A percentile compares a stretch with the other conserved stretches of the same genome.
phyloP scores from a whole-genome alignment of 1,140 invertebrate genomes.

The Cephus cinctus region DNA sequence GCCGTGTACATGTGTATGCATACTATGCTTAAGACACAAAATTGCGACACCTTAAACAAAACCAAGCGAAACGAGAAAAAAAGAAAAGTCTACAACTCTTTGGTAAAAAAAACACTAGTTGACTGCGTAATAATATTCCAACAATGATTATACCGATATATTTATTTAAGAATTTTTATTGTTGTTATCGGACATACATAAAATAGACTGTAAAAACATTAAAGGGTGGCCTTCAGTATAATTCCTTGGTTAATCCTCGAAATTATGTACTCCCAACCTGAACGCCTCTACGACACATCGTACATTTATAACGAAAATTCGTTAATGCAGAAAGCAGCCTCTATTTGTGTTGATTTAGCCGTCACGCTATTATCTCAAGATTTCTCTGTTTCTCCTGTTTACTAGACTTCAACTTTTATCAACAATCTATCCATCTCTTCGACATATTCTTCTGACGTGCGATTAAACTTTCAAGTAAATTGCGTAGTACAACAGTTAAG shows the following conservation, averaged over 20 bases:
- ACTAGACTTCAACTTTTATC: no score
- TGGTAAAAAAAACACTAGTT: conserved; percentile 37
- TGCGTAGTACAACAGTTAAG: no score
- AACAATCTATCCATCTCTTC: no score
- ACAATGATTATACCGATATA: conserved; percentile 48
- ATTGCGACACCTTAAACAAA: no score
- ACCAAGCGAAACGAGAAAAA: conserved; percentile 13
- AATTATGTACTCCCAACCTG: conserved; percentile 13
- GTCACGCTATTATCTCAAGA: no score
- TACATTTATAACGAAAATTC: neutral
- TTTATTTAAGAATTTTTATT: conserved; percentile 56
- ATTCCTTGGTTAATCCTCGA: conserved; percentile 47
- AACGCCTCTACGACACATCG: neutral
- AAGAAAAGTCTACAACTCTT: conserved; percentile 16
- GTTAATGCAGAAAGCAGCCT: neutral
- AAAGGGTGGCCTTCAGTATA: conserved; percentile 51
- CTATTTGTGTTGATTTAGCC: no score
- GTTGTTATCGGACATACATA: conserved; percentile 50
- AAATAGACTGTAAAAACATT: conserved; percentile 52
- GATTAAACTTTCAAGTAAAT: no score
- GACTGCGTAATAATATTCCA: conserved; percentile 50
- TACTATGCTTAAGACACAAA: conserved; percentile 10
- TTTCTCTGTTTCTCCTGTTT: no score
- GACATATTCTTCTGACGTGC: no score
- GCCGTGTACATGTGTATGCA: conserved; percentile 48